Evolutionary conservation across 2,113 vertebrate genomes (phyloP), one percentile per base, ranked within the genome.

Genomic region (Myodes glareolus): DNA sequence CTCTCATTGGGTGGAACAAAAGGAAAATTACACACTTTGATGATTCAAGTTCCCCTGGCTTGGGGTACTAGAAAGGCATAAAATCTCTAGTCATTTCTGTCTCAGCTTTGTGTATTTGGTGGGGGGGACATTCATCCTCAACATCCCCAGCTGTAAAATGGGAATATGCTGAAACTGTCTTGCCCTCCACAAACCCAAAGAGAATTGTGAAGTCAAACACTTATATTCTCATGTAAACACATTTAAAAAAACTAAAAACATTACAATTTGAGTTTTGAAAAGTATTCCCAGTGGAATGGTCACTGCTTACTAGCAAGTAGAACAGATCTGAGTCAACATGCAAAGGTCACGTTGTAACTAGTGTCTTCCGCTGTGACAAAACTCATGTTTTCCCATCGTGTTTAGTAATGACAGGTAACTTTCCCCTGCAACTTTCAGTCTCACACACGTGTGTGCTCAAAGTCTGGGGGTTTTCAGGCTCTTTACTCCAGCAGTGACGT

Each of bases 1-100:
- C 90, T 96, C 94, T 97, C 90, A 81, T 82, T 75, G 87, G 91
- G 67, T 52, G 68, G 77, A 87, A 96, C 91, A 94, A 96, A 98
- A 80, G 82, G 81, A 88, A 97, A 96, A 97, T 92, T 42, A 65
- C 33, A 90, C 21, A 36, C 2, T 92, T 47, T 7, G 81, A 84
- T 36, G 77, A 39, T n/a, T 72, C 0, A 1, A 27, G 67, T 73
- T 82, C 52, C 45, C 80, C 78, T 29, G 17, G 31, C 45, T 3
- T 39, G 29, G 61, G 82, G 45, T 81, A 68, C 10, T 3, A n/a
- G 70, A 55, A 80, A 68, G 58, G 52, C 16, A 1, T 17, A 82
- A 55, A 52, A 2, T 33, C 42, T 29, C 17, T 6, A 58, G 61
- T 5, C 63, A 31, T 75, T 52, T 76, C 17, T 47, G 65, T 75